Evolutionary conservation across 1,140 invertebrate species (phyloP).

Genomic region (Bombus waltoni): DNA sequence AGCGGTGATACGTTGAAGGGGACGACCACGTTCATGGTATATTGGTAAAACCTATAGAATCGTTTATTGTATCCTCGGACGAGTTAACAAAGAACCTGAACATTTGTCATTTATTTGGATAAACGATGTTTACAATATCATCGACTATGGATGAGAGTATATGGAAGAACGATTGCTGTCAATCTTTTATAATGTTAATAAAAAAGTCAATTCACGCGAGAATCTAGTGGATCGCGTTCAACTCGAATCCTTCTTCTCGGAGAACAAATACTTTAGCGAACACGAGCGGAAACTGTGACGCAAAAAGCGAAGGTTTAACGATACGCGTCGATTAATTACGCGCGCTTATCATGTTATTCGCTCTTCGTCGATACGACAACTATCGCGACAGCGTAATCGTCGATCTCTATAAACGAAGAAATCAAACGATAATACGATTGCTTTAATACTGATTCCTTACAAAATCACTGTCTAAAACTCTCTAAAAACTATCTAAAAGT

Average conservation of each 20-base stretch:
- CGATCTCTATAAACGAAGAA: neutral
- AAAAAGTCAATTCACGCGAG: neutral
- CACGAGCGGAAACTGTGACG: neutral
- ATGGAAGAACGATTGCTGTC: neutral
- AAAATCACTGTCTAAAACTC: neutral
- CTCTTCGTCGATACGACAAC: neutral
- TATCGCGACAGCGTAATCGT: neutral
- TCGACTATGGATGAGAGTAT: neutral
- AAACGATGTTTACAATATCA: constrained; percentile 16
- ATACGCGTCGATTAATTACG: too few relatives aligned
- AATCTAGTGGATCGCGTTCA: neutral
- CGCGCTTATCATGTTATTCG: neutral
- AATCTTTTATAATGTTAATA: neutral
- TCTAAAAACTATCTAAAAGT: neutral
- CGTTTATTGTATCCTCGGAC: constrained; percentile 6
- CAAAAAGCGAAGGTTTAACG: neutral
- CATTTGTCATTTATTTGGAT: neutral
- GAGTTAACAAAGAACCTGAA: constrained; percentile 13
- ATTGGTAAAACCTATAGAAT: constrained; percentile 2
- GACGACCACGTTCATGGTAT: neutral
- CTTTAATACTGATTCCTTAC: neutral
- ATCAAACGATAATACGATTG: neutral
- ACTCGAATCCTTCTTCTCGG: neutral
- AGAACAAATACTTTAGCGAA: neutral
- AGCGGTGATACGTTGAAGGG: neutral